A percentile compares a stretch with the other conserved stretches of the same genome.
These are phyloP conservation scores for Poliocrania exsul DNA, from an alignment of 2,797 vertebrate genomes.

Conservation along the genomic window DNA sequence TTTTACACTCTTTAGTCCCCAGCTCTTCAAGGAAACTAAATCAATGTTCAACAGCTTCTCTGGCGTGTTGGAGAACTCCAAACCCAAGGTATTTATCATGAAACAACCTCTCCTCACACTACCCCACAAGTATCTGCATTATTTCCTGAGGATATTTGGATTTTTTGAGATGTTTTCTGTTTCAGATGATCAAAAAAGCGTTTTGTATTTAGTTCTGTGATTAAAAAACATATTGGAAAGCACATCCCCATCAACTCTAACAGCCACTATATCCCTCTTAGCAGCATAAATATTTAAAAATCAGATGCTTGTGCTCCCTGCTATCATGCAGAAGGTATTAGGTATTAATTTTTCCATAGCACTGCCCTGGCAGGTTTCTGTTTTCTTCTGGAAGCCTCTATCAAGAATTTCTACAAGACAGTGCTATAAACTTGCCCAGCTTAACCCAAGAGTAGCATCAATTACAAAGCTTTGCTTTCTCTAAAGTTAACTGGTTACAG, in stretches of 20 bases:
- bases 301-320: not conserved
- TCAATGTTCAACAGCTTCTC: slow-evolving; percentile 14
- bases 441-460: not conserved
- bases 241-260: not conserved
- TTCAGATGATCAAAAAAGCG: not conserved
- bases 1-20: slow-evolving; percentile 29
- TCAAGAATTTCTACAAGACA: not conserved
- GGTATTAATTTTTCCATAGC: not conserved
- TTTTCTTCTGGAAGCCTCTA: not conserved
- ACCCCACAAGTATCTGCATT: not conserved
- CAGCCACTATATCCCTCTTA: not conserved
- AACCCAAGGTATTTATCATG: not conserved
- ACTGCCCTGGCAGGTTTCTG: not conserved
- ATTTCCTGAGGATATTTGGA: not conserved
- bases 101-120: not conserved
- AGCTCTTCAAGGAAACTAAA: slow-evolving; percentile 39
- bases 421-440: not conserved
- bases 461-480: not conserved
- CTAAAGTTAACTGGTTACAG: not conserved
- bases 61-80: not conserved
- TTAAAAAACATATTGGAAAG: not conserved
- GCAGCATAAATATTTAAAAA: not conserved
- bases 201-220: not conserved
- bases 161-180: not conserved
- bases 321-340: not conserved